phyloP scores from a whole-genome alignment of 2,888 invertebrate genomes.

The Callyntrura sp. region DNA sequence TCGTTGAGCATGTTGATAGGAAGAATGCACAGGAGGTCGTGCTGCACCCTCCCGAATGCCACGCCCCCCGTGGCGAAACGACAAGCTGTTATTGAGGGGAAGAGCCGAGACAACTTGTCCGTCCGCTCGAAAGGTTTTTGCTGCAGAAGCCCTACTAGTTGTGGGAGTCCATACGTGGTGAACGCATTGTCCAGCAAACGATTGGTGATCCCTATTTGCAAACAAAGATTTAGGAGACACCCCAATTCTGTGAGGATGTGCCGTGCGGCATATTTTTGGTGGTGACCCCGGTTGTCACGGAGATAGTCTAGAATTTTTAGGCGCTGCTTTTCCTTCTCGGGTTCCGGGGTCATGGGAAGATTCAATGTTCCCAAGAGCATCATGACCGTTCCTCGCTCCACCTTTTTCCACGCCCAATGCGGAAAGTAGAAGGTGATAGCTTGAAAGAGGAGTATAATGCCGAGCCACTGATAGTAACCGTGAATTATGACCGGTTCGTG shows the following conservation, averaged over 20 bases:
- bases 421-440: conserved; percentile 21
- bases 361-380: conserved; percentile 7
- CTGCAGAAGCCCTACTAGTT: neutral
- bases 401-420: conserved; percentile 25
- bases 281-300: conserved; percentile 16
- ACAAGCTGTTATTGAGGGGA: conserved; percentile 29
- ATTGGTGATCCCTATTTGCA: neutral
- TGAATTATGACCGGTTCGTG: conserved; percentile 7
- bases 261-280: conserved; percentile 15
- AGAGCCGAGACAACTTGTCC: conserved; percentile 10
- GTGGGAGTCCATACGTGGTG: neutral
- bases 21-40: conserved; percentile 20
- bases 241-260: neutral
- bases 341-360: conserved; percentile 10
- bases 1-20: conserved; percentile 42
- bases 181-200: conserved; percentile 15
- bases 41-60: neutral
- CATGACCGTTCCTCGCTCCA: conserved; percentile 35
- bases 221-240: neutral
- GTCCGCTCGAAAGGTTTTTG: conserved; percentile 24
- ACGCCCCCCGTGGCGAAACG: conserved; percentile 19
- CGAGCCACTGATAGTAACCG: conserved; percentile 37
- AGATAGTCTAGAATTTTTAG: conserved; percentile 26
- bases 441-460: neutral
- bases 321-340: neutral